phyloP scores from a whole-genome alignment of 1,140 invertebrate genomes.

The Brachionus paranguensis region DNA sequence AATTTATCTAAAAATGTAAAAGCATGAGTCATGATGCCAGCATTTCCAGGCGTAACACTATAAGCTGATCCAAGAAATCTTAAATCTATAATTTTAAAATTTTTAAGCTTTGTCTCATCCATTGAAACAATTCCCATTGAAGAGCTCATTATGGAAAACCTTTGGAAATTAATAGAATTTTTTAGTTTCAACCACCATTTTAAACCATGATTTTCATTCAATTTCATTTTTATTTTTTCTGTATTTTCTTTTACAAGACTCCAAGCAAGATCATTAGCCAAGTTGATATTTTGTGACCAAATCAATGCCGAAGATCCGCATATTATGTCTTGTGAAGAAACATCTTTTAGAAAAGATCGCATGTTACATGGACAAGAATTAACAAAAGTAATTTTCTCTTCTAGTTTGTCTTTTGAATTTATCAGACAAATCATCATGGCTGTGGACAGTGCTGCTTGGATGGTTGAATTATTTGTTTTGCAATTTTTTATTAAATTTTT shows the following conservation, averaged over 20 bases:
- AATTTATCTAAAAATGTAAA: neutral
- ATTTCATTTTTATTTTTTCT: neutral
- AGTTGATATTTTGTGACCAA: neutral
- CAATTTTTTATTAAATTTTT: neutral
- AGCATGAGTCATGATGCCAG: conserved; percentile 15
- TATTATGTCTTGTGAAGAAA: neutral
- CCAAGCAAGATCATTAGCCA: neutral
- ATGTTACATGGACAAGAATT: conserved; percentile 37
- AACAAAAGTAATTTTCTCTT: neutral
- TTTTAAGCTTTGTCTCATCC: neutral
- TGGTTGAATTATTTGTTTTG: neutral
- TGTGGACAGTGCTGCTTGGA: neutral
- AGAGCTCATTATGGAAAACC: conserved; percentile 32
- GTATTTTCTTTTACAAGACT: neutral
- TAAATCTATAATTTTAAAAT: neutral
- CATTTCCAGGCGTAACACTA: neutral
- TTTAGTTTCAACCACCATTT: conserved; percentile 26
- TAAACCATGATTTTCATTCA: neutral
- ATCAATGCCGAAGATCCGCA: conserved; percentile 27
- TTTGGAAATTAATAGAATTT: conserved; percentile 11
- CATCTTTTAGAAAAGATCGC: neutral
- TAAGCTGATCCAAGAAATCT: conserved; percentile 28
- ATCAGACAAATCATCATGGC: neutral
- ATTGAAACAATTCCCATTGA: conserved; percentile 23
- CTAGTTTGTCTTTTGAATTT: neutral